Evolutionary conservation across 2,888 invertebrate species (phyloP), one percentile per base, ranked within the genome.

Genomic region (Agonopterix subpropinquella): DNA sequence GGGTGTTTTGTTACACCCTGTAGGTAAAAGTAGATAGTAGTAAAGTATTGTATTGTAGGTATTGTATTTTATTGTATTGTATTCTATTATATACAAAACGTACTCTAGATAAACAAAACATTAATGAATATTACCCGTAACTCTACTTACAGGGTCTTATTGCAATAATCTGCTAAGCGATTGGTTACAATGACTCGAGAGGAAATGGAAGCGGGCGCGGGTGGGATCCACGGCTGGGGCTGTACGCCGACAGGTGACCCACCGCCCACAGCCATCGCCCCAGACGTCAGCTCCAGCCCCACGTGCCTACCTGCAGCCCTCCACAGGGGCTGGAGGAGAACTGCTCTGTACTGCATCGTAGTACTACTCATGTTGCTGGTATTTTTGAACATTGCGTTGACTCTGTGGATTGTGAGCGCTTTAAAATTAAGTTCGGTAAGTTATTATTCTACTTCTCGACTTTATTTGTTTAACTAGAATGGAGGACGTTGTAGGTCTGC

Each of bases 321-420:
- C 43, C 67, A 70, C 39, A 73, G 65, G 50, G 98, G 98, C 36
- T 99, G 99, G 99, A 90, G 98, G 57, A 96, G 98, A 76, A 92
- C 95, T 70, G 96, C 96, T 74, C 92, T 99, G 37, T 99, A 97
- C 80, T 91, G 93, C 15, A 92, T 98, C 64, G 91, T 99, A 52
- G 84, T 96, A 55, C 91, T 95, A 43, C 91, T 98, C 55, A 93
- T 97, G 80, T 85, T 97, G 54, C 91, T 97, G 76, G 95, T 98
- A 65, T 93, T 96, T 71, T 91, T 98, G 62, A 99, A 99, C 85
- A 91, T 99, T 67, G 95, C 96, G n/a, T 91, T 99, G 49, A 98
- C 98, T 0, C 90, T 98, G 47, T 99, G 98, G 98, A 96, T 99
- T 56, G 92, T 99, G 61, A 95, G 96, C 77, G 96, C 97, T 60